Conservation (phyloP, 2,888 invertebrate species). For the Microchrysa polita region DNA sequence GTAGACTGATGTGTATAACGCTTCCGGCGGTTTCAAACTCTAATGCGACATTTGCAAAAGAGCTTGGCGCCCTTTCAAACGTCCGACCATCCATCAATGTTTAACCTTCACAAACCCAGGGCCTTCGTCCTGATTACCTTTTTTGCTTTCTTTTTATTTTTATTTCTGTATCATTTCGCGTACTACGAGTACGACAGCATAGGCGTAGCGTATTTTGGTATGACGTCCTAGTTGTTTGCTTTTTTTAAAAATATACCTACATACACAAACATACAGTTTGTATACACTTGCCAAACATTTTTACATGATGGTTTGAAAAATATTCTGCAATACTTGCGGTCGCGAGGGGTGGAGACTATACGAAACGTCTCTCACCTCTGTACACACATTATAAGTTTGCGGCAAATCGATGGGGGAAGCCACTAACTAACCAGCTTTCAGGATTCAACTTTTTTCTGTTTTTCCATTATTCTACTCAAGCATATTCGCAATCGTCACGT, state of each 20-base stretch:
- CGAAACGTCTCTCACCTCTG: no score
- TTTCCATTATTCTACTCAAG: background rate
- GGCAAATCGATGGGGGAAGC: background rate
- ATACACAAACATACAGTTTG: no score
- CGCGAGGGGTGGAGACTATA: background rate
- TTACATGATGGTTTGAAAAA: background rate
- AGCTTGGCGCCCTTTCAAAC: no score
- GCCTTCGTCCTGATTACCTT: conserved; percentile 5
- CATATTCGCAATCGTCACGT: conserved; percentile 11
- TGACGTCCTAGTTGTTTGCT: background rate
- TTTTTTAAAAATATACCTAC: no score
- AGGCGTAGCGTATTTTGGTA: no score
- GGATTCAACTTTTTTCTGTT: no score
- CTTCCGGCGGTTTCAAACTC: no score
- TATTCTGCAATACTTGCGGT: background rate
- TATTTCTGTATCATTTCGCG: background rate
- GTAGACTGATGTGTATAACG: no score
- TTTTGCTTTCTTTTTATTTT: no score
- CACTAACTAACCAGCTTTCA: background rate
- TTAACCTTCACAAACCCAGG: background rate
- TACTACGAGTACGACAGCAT: background rate
- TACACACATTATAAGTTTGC: no score
- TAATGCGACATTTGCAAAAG: no score
- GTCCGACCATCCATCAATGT: background rate
- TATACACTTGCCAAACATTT: no score